A percentile compares a stretch with the other conserved stretches of the same genome.
Evolutionary conservation across 2,797 vertebrate species (phyloP).

Genomic region (Propithecus perrieri): DNA sequence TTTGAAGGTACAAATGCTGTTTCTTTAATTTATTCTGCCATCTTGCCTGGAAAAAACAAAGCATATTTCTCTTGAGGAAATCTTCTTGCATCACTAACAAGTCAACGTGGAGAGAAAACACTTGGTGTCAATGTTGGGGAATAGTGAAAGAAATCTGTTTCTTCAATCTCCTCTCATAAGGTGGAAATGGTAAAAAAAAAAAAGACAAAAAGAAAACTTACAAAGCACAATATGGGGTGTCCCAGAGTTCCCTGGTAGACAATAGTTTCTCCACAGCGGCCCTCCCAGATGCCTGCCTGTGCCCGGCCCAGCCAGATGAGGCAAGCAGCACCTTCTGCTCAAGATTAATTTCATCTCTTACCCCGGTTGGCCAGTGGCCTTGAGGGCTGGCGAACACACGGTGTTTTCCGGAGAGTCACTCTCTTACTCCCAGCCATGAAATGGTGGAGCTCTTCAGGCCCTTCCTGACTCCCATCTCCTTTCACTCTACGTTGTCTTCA

Average conservation of each 20-base stretch:
- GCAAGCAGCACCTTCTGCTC: too few relatives aligned
- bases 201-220: background rate
- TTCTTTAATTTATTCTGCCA: background rate
- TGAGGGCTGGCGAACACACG: fast-evolving
- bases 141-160: background rate
- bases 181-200: background rate
- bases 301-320: fast-evolving
- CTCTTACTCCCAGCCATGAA: background rate
- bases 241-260: background rate
- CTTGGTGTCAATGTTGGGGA: background rate
- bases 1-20: background rate
- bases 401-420: too few relatives aligned
- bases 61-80: background rate
- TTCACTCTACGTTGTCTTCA: background rate
- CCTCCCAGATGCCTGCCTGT: fast-evolving
- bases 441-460: background rate
- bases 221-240: background rate
- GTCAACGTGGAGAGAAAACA: background rate
- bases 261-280: background rate
- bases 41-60: background rate
- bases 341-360: fast-evolving
- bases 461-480: background rate
- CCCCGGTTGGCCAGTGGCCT: fast-evolving
- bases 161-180: background rate
- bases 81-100: background rate